Percentiles rank a stretch among this genome's conserved stretches.
Conservation (phyloP, 2,888 invertebrate genomes). For the Polydesmus complanatus region DNA sequence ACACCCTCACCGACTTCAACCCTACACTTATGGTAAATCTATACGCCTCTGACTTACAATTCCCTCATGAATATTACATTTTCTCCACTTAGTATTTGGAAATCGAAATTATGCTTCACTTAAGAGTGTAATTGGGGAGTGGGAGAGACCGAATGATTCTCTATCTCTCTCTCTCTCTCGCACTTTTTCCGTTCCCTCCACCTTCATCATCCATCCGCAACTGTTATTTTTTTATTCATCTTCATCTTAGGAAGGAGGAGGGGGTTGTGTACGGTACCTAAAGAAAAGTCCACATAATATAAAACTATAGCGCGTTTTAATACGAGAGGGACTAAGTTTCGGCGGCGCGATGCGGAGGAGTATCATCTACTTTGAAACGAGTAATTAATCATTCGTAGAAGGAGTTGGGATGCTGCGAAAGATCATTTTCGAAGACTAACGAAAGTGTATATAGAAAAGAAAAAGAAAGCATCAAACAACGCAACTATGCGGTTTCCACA, state of each 20-base stretch:
- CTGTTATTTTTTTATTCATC: no score
- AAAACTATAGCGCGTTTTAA: no score
- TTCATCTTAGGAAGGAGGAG: no score
- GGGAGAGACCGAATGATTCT: slow-evolving; percentile 1
- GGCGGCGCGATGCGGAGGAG: no score
- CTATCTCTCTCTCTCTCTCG: background rate
- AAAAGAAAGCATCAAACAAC: background rate
- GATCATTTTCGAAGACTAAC: background rate
- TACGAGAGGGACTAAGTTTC: no score
- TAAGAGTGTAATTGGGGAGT: slow-evolving; percentile 10
- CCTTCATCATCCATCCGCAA: no score
- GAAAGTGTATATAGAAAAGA: background rate
- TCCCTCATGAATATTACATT: slow-evolving; percentile 15
- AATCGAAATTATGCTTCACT: slow-evolving; percentile 13
- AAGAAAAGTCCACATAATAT: no score
- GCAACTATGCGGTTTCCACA: background rate
- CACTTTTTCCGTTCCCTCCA: background rate
- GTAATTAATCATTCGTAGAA: slow-evolving; percentile 5
- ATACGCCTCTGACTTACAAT: background rate
- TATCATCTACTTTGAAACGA: background rate
- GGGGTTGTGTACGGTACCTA: background rate
- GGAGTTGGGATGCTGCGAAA: background rate
- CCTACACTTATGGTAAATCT: background rate
- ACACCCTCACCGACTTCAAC: background rate
- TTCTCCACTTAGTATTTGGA: slow-evolving; percentile 14